Base-by-base conservation (phyloP, 2,888 invertebrate genomes). In the Acleris sparsana region DNA sequence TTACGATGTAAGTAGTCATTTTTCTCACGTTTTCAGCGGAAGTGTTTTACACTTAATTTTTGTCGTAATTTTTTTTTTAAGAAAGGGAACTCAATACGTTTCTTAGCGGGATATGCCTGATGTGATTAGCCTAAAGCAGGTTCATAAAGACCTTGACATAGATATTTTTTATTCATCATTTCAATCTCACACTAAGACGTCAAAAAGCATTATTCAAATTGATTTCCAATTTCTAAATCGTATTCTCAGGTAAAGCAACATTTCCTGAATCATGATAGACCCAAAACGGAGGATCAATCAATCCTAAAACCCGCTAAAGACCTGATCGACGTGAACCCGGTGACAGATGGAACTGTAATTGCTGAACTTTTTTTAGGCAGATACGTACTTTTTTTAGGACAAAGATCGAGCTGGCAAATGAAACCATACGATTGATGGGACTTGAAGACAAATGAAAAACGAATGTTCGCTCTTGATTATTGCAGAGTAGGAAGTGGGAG, bases 301-400 rank as follows among this genome's bases (percentile, higher is more conserved):
- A 82, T 80, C 76, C 71, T 78, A 78, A 84, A 75, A 79, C 80
- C 79, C 76, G 76, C 83, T 84, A 83, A 86, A 85, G 85, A 85
- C 70, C 76, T 79, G 74, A 78, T 80, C 76, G 78, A 73, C 74
- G 80, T 83, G 77, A 78, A 77, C 76, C 71, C 80, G 72, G 87
- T 89, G 92, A 92, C 91, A 91, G 91, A 92, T 88, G 88, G 81
- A 80, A 75, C 83, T 81, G 87, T 91, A 89, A 92, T 91, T 90
- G 91, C 82, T 80, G 76, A 73, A 77, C 79, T 85, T 82, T 77
- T 82, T 78, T 75, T 77, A 78, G 77, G 82, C 83, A 82, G 83
- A 84, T 82, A 83, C 81, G 75, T 73, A 65, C 71, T 73, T 80
- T 83, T 84, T 84, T 79, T 80, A 63, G 67, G 71, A 71, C 73